Base-by-base conservation (phyloP, 2,888 invertebrate species). In the Drosophila kanekoi region DNA sequence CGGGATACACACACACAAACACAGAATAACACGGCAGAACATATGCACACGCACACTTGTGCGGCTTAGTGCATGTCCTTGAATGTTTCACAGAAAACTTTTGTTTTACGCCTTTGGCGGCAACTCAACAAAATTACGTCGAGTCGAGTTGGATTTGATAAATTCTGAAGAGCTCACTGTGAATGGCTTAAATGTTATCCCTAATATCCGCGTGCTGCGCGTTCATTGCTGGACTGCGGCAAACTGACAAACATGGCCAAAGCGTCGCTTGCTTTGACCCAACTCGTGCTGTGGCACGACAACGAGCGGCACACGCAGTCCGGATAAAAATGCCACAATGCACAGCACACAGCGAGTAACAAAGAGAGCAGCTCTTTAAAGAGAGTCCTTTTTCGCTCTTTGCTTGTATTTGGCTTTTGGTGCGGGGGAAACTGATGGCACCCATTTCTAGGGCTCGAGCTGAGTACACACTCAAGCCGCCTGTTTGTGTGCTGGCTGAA, bases 211-310 rank as follows among this genome's bases (percentile, higher is more conserved):
- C 81, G 74, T 80, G 80, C 56, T 81, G 71, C 79, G 79, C 77
- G 71, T 77, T 76, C 74, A 71, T 54, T 87, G 84, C 79, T 81
- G 74, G 73, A 84, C 87, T 88, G 84, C 89, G 85, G 88, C 89
- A 81, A 84, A 86, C 85, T 86, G 81, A 88, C 75, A 74, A 54
- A 40, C 56, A 33, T 41, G 53, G 18, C 60, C 37, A 57, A 62
- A 62, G 49, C 60, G 67, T 23, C 61, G 44, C 56, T 71, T 49
- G 58, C 67, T 37, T 66, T 68, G 35, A 54, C 78, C 67, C 60
- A 74, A 68, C 68, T 84, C 85, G 85, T 78, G 81, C 52, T 53
- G 23, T 16, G 43, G 20, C 71, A 74, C 64, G 67, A 81, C 58
- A 62, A 33, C 63, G 49, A 56, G 44, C 56, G 51, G 18, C 28